Base-by-base conservation (phyloP, 2,113 vertebrate species). In the Tringa solitaria region DNA sequence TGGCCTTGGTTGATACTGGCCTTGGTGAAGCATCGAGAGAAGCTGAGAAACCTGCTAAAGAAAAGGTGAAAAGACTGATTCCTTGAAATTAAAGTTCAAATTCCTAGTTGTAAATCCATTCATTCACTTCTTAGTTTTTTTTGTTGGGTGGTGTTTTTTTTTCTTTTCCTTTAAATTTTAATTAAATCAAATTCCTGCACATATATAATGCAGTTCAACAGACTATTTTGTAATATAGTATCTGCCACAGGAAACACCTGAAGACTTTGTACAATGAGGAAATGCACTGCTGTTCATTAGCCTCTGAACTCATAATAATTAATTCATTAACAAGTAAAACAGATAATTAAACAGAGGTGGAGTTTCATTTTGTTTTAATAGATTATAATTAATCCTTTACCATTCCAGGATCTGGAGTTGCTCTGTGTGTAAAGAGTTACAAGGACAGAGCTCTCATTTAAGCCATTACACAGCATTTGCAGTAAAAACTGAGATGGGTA, bases 21-120 rank as follows among this genome's bases (percentile, higher is more conserved):
- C 99, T 98, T 99, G 99, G 97, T 99, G 99, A 96, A 99, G 99
- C 99, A 99, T 99, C 23, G 99, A 99, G 95, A 99, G 99, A 98
- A 99, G 99, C 98, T 99, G 99, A 97, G 99, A 99, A 95, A 99
- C 99, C 99, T 99, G 99, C 99, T 99, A 98, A 98, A 98, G 97
- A 96, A 95, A 96, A 98, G 67, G 92, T 12, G 91, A 82, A 91
- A 94, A 84, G 27, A 86, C 85, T 97, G 96, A 98, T 90, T 96
- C 53, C 90, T 85, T 92, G 93, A 95, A 96, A 95, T n/a, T 56
- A 91, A 80, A 50, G 14, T 51, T 87, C 37, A 37, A 14, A 35
- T 20, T 75, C 33, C 69, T 67, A 23, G 11, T 16, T 23, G 5
- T 37, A 92, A 83, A 96, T 21, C 39, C 51, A 84, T 16, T 48